Evolutionary conservation across 1,140 invertebrate species (phyloP).

Genomic region (Thrips palmi): DNA sequence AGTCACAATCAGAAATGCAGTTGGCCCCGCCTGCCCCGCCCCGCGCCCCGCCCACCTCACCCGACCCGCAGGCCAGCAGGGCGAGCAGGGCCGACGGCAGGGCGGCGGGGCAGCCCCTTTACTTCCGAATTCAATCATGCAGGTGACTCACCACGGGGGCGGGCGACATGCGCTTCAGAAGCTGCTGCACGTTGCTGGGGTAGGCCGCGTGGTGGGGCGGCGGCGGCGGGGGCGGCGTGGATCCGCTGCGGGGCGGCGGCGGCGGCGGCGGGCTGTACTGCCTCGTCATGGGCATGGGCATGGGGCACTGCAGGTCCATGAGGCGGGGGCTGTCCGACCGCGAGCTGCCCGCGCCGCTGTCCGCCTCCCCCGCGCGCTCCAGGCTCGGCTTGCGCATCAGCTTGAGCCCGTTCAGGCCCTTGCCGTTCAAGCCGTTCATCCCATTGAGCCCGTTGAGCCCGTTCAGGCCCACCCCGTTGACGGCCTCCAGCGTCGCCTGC

Average conservation of each 20-base stretch:
- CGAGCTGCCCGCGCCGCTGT: slow-evolving; percentile 71
- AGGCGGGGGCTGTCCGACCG: slow-evolving; percentile 68
- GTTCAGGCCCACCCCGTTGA: no score
- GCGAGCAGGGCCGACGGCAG: no score
- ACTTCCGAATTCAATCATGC: no score
- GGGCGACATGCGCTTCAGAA: slow-evolving; percentile 69
- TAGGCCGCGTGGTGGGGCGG: slow-evolving; percentile 35
- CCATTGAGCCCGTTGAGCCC: no score
- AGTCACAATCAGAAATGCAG: no score
- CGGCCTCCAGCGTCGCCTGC: no score
- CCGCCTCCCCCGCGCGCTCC: slow-evolving; percentile 55
- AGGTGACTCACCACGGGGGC: slow-evolving; percentile 41
- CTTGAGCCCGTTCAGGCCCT: no score
- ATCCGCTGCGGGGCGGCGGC: slow-evolving; percentile 29
- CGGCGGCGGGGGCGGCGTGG: slow-evolving; percentile 51
- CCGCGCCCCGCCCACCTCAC: no score
- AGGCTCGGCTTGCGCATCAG: slow-evolving; percentile 71
- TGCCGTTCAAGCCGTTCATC: no score
- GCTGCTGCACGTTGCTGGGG: slow-evolving; percentile 54
- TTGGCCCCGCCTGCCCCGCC: no score
- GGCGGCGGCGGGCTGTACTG: slow-evolving; percentile 39
- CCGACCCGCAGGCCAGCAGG: no score
- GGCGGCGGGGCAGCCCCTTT: no score
- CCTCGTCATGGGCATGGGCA: slow-evolving; percentile 29
- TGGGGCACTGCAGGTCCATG: slow-evolving; percentile 18